Evolutionary conservation across 1,140 invertebrate genomes (phyloP), one percentile per base, ranked within the genome.

Genomic region (Platorchestia sp.): DNA sequence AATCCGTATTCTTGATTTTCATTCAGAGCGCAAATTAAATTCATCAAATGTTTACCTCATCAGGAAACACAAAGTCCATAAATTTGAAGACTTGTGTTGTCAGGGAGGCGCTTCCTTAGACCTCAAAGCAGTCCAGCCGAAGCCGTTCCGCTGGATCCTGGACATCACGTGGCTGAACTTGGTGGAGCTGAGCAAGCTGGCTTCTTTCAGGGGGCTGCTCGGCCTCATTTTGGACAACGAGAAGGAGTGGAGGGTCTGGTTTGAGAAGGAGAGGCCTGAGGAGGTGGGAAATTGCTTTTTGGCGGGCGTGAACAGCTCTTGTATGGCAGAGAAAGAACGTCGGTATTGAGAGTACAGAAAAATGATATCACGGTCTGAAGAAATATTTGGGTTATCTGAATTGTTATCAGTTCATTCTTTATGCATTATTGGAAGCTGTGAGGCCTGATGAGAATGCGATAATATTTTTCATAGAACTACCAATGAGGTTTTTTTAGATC

Each of bases 151-250:
- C 96, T 99, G 99, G 99, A 99, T 99, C 96, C 97, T 99, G 19
- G 99, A 99, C 96, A 98, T 99, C 86, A 99, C 99, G 0, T 99
- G 99, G 99, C 97, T 99, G 41, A 99, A 99, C 97, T 97, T 99
- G 95, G 99, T 99, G 0, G 99, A 99, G 97, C 98, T 99, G 6
- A 99, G 98, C 97, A 99, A 99, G 97, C 97, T 99, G 14, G 97
- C 98, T 45, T 98, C 98, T 45, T 99, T 99, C 97, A 98, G 97
- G 14, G 98, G 98, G 95, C 98, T 99, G 95, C 97, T 99, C 6
- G 98, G 98, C 22, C 98, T 98, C 98, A 99, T 99, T 96, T 98
- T 98, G 96, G 97, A 98, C 43, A 98, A 98, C 97, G 99, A 99
- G 97, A 98, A 98, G 95, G 99, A 99, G 97, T 99, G 99, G 99